These are phyloP conservation scores for Drosophila helvetica DNA, from an alignment of 2,888 invertebrate species.

Conservation along the genomic window DNA sequence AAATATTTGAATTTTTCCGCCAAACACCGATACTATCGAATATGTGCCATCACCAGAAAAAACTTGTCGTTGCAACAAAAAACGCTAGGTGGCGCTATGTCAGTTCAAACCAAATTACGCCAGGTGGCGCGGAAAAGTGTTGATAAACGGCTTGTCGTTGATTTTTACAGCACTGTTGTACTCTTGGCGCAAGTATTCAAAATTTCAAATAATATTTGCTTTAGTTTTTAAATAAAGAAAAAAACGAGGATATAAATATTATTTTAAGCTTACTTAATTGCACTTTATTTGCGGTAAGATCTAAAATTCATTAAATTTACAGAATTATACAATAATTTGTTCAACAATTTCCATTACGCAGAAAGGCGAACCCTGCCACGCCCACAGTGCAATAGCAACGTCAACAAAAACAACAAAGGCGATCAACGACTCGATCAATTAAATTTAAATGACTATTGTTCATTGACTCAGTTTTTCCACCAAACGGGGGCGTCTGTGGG, in stretches of 20 bases:
- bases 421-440: conserved; percentile 55
- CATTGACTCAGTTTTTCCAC: conserved; percentile 60
- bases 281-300: conserved; percentile 59
- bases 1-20: neutral
- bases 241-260: neutral
- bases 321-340: conserved; percentile 54
- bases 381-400: conserved; percentile 25
- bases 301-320: conserved; percentile 33
- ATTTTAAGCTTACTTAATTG: conserved; percentile 49
- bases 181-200: too few species aligned
- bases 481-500: conserved; percentile 8
- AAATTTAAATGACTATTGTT: conserved; percentile 76
- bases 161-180: neutral
- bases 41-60: too few species aligned
- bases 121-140: neutral
- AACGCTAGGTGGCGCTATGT: neutral
- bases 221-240: too few species aligned
- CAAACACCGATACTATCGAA: neutral
- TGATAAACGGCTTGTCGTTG: neutral
- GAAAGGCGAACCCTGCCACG: conserved; percentile 29
- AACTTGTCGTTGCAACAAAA: neutral
- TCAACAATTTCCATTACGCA: conserved; percentile 36
- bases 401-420: conserved; percentile 25
- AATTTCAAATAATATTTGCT: too few species aligned
- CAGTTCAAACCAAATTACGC: neutral